These are phyloP conservation scores for Vulpes vulpes DNA, from an alignment of 2,113 vertebrate species.

Conservation along the genomic window DNA sequence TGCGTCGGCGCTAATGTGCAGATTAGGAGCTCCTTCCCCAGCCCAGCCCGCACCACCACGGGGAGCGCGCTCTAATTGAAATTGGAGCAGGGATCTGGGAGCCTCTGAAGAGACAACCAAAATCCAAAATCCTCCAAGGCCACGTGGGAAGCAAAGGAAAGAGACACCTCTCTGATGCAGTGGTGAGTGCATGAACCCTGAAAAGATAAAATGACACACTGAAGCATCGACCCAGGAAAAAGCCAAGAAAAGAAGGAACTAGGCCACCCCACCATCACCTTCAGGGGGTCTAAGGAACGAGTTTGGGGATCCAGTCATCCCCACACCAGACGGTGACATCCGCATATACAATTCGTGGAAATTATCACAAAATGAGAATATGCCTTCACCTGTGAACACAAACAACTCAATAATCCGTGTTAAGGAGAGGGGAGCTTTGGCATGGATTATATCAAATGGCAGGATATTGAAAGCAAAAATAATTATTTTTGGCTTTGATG, in stretches of 20 bases:
- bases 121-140: conserved; percentile 81
- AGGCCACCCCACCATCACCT: neutral
- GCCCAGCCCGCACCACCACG: conserved; percentile 68
- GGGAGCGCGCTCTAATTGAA: conserved; percentile 84
- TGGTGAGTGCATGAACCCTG: neutral
- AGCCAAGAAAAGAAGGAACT: neutral
- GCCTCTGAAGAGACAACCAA: conserved; percentile 84
- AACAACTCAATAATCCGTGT: neutral
- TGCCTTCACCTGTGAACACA: neutral
- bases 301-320: no score
- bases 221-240: neutral
- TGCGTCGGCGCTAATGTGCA: conserved; percentile 86
- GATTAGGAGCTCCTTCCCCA: conserved; percentile 86
- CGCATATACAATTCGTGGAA: neutral
- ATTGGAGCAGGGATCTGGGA: conserved; percentile 87
- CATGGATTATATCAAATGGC: neutral
- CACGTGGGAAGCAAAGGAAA: conserved; percentile 51
- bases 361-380: neutral
- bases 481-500: conserved; percentile 10
- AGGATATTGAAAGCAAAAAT: conserved; percentile 21
- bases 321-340: neutral
- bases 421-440: neutral
- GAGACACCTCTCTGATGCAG: neutral
- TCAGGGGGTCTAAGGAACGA: neutral
- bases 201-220: neutral